Evolutionary conservation across 2,797 vertebrate genomes (phyloP), one percentile per base, ranked within the genome.

Genomic region (Lutjanus campechanus): DNA sequence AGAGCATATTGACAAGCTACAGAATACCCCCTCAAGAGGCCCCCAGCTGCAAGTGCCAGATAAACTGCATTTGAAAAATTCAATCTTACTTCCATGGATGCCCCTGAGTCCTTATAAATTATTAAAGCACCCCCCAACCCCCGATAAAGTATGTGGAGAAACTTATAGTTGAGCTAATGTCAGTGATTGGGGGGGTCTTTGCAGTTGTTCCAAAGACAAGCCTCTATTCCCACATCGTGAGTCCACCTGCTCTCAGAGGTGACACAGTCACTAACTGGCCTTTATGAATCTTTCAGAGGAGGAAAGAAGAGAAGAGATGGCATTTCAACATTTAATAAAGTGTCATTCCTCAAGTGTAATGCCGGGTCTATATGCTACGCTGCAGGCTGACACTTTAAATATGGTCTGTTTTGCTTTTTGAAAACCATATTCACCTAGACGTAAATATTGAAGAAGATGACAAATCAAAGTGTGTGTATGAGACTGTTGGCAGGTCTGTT

Each of bases 1-100:
- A 95, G 95, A 92, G 67, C 36, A 94, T 98, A 98, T 99, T 97
- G 98, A 99, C 88, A 94, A 95, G 95, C 81, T 88, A 44, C 84
- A 93, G 93, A 95, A 96, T 93, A 92, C 90, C 87, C 91, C 93
- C 96, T 91, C 88, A 77, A 90, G 93, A 93, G 94, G 94, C 81
- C 94, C 91, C 94, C 93, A 96, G 97, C 97, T 98, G 97, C 95
- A 93, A 92, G 88, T 84, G 93, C 92, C 93, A 98, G 97, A 99
- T 99, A 98, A 99, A 98, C 96, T 96, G 94, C 94, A 96, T 96
- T 95, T 93, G 91, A 95, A 90, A 8, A 95, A 92, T 94, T 95
- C 92, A 83, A 94, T 96, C 94, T 94, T 77, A 25, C 80, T 64
- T 85, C 82, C 81, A 81, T 81, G 84, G 91, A 93, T 93, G 93